Evolutionary conservation across 2,797 vertebrate species (phyloP), one percentile per base, ranked within the genome.

Genomic region (Diglossa cyanea): DNA sequence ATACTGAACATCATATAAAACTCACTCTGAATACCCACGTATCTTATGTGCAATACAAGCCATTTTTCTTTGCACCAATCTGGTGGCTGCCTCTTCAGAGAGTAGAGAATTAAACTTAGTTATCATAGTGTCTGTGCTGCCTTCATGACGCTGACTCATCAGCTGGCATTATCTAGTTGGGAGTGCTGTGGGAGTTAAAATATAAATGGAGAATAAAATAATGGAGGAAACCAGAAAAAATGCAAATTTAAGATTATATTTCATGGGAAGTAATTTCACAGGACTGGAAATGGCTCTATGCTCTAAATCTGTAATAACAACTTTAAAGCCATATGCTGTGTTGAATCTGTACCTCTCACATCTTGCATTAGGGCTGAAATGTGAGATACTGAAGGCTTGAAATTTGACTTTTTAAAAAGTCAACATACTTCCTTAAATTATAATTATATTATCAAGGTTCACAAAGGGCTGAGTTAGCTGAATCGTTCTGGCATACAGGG

Each of bases 121-220:
- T 95, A 96, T 96, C 81, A 68, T 18, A 83, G 67, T 78, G 45
- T 55, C 97, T 97, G 70, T 87, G 76, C 62, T 95, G 76, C 37
- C 73, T 96, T 86, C 68, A 60, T 63, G 86, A 51, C 71, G 70
- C 96, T 97, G 95, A 97, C 79, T 97, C 95, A 96, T 95, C 91
- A 93, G 79, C 76, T 93, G 83, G 48, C 37, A 84, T 76, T 95
- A 88, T 57, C 55, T 63, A 81, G 31, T 63, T 93, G 73, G 61
- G 82, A 93, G 84, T 57, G 66, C 72, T 68, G 67, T 7, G 53
- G 54, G 81, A 97, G 66, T 92, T 94, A 96, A 97, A 97, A 92
- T 76, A 95, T 33, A 90, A 95, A 91, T 51, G 45, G 47, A 95
- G 75, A 74, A 77, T 53, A 50, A 90, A 91, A 96, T 88, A 95